Base-by-base conservation (phyloP, 30 jellyfish, hydroid and myxozoan genomes). In the Aurelia sp. region DNA sequence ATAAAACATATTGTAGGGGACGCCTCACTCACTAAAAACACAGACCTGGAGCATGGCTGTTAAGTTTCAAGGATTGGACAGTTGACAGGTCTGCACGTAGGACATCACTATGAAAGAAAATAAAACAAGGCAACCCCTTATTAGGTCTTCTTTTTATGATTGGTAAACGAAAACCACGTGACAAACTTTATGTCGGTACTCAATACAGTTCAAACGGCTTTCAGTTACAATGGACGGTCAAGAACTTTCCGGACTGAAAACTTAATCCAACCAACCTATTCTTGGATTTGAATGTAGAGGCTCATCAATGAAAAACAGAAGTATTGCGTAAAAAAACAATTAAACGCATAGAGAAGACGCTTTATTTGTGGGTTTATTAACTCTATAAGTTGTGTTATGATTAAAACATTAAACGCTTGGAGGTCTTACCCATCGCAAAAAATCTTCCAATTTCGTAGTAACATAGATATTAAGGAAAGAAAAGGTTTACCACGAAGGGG, bases 181-280 rank as follows among this genome's bases (percentile, higher is more conserved):
- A 76, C 76, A 12, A 23, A 59, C 7, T 19, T 21, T 31, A 27
- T 27, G 86, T 76, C 86, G 86, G 86, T 62, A 59, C 13, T 31
- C 65, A 4, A 21, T 74, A 76, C 76, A 76, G 78, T 58, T 76
- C 86, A 76, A 76, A 76, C 78, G 77, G 86, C 44, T 76, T 60
- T 76, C 61, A 76, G 64, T 76, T 60, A 76, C 78, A 76, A 76
- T 60, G 27, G 62, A 58, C 57, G 86, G 86, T 76, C 33, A 20
- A 76, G 64, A 76, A 76, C 86, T 76, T 76, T 76, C 86, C 86
- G 86, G 86, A 74, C 61, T 76, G 76, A 76, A 60, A 33, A 74
- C 48, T 31, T 76, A 76, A 76, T 59, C 86, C 66, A 60, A 74
- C 86, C 64, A 76, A 76, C 33, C 62, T 76, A 76, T 76, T 76